A percentile compares a stretch with the other conserved stretches of the same genome.
Conservation (phyloP, 2,888 invertebrate species). For the Ochropacha duplaris region DNA sequence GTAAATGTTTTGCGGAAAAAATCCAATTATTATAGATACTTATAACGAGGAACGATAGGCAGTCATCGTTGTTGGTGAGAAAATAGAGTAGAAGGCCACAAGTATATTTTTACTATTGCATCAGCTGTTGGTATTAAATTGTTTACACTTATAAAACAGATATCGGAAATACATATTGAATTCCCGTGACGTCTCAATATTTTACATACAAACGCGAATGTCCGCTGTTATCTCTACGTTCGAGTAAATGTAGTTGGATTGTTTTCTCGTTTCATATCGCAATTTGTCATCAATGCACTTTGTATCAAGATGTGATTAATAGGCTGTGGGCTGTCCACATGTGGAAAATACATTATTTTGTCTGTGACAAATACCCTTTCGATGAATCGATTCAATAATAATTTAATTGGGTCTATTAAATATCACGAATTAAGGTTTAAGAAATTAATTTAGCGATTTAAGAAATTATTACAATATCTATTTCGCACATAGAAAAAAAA, state of each 20-base stretch:
- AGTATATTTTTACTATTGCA: background rate
- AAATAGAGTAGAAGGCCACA: background rate
- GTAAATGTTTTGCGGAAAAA: background rate
- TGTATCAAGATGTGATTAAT: background rate
- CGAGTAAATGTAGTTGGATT: background rate
- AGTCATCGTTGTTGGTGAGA: background rate
- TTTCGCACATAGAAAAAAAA: too few relatives aligned
- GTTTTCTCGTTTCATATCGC: background rate
- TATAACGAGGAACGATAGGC: background rate
- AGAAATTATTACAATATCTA: too few relatives aligned
- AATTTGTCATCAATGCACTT: background rate
- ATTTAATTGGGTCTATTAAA: too few relatives aligned
- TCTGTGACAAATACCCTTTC: background rate
- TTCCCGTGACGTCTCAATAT: background rate
- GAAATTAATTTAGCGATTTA: too few relatives aligned
- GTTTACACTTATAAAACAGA: background rate
- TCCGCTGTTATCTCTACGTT: background rate
- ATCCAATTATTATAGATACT: background rate
- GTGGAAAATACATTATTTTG: background rate
- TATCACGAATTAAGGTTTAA: too few relatives aligned
- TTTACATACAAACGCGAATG: background rate
- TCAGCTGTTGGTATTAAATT: background rate
- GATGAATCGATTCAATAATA: background rate
- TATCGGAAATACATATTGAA: background rate
- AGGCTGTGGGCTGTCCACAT: background rate